Evolutionary conservation across 2,797 vertebrate species (phyloP).

Genomic region (Sebastes minor): DNA sequence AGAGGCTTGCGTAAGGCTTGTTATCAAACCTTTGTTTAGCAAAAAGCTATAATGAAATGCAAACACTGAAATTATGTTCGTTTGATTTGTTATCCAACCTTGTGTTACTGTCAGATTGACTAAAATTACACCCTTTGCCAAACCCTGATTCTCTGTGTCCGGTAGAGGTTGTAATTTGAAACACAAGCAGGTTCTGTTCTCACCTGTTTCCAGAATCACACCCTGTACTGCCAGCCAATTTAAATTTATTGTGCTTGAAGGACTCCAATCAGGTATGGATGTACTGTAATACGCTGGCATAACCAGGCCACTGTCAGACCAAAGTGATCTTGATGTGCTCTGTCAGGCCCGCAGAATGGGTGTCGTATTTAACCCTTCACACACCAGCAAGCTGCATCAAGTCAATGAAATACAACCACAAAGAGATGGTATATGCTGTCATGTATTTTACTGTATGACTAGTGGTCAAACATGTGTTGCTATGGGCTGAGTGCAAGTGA

Average conservation of each 20-base stretch:
- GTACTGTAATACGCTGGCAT: constrained; percentile 32
- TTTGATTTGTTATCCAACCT: background rate
- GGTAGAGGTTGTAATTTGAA: background rate
- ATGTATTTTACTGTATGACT: background rate
- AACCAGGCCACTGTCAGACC: constrained; percentile 44
- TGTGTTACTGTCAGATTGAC: background rate
- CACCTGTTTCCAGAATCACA: constrained; percentile 39
- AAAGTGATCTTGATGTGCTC: constrained; percentile 61
- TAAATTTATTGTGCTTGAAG: constrained; percentile 65
- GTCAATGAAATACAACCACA: background rate
- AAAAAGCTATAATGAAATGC: background rate
- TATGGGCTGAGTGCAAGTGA: background rate
- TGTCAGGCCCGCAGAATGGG: constrained; percentile 48
- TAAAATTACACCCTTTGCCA: background rate
- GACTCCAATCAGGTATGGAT: constrained; percentile 60
- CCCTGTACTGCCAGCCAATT: constrained; percentile 33
- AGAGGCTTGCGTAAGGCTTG: background rate
- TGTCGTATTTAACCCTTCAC: constrained; percentile 44
- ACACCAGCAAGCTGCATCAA: constrained; percentile 12
- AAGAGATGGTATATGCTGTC: background rate
- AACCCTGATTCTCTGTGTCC: background rate
- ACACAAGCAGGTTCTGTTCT: constrained; percentile 18
- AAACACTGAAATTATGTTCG: background rate
- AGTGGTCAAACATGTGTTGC: background rate
- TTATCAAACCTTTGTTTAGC: background rate